Percentiles rank a stretch among this genome's conserved stretches.
Conservation (phyloP, 1,140 invertebrate genomes). For the Aplysia californica region DNA sequence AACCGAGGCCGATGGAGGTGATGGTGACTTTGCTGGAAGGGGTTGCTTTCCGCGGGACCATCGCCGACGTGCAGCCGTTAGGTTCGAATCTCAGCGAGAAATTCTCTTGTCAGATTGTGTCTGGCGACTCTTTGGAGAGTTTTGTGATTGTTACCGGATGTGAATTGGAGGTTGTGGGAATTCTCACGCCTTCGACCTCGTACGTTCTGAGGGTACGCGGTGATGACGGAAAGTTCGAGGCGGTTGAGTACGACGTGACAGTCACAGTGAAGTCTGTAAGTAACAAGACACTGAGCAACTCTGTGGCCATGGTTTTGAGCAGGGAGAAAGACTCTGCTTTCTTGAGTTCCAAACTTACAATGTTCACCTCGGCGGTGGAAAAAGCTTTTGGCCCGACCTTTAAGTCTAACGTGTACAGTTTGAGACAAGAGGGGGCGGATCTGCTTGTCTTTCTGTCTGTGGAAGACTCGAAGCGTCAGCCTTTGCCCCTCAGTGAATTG, state of each 20-base stretch:
- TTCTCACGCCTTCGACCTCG: conserved; percentile 51
- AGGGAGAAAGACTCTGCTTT: conserved; percentile 82
- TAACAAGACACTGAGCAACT: conserved; percentile 85
- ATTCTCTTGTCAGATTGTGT: conserved; percentile 79
- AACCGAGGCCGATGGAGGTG: conserved; percentile 83
- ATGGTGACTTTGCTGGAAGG: conserved; percentile 77
- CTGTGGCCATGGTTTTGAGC: conserved; percentile 79
- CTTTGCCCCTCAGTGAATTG: conserved; percentile 13
- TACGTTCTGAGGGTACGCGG: conserved; percentile 82
- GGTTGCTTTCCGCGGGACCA: conserved; percentile 75
- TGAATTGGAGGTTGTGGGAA: conserved; percentile 74
- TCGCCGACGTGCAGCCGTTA: conserved; percentile 91
- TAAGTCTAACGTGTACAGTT: conserved; percentile 31
- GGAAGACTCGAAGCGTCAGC: conserved; percentile 8
- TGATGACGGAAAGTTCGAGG: conserved; percentile 87
- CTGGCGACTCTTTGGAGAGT: conserved; percentile 66
- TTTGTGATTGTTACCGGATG: conserved; percentile 82
- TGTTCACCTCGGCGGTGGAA: conserved; percentile 73
- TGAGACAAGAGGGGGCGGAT: conserved; percentile 20
- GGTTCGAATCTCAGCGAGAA: conserved; percentile 89
- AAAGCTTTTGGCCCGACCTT: conserved; percentile 23
- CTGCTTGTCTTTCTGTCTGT: conserved; percentile 34
- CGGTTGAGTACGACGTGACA: conserved; percentile 85
- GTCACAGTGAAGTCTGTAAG: conserved; percentile 84
- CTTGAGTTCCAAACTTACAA: conserved; percentile 78